Conservation (phyloP, 2,113 vertebrate species). For the Cranoglanis bouderius region DNA sequence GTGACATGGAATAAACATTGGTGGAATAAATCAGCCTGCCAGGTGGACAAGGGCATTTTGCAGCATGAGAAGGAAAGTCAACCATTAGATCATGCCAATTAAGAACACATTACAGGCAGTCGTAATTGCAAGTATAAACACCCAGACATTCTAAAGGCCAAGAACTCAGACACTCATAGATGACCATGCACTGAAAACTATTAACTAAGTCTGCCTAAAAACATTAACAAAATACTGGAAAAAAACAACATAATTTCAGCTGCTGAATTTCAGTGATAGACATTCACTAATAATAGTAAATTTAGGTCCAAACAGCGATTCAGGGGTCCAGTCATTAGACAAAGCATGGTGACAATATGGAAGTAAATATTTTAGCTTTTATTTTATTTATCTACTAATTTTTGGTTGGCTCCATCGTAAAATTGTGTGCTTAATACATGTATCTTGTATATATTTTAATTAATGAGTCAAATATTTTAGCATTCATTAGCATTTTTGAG, state of each 20-base stretch:
- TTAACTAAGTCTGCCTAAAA: not conserved
- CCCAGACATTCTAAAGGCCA: not conserved
- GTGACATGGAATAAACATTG: slow-evolving; percentile 3
- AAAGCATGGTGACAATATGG: not conserved
- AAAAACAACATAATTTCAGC: not conserved
- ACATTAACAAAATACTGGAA: not conserved
- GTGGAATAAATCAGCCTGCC: not conserved
- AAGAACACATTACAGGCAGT: slow-evolving; percentile 2
- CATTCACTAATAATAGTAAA: not conserved
- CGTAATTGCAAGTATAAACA: slow-evolving; percentile 15
- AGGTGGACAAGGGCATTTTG: not conserved
- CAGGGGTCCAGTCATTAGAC: not conserved
- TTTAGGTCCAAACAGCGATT: not conserved
- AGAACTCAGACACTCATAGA: not conserved
- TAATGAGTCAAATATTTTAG: not conserved
- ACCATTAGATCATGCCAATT: slow-evolving; percentile 12
- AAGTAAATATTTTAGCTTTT: not conserved
- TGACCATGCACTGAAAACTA: not conserved
- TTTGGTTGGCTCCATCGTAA: not conserved
- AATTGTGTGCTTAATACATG: not conserved
- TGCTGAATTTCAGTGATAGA: not conserved
- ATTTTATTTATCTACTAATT: not conserved
- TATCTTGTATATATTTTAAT: not conserved
- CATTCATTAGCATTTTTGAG: not conserved
- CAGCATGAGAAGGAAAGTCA: not conserved